Conservation (phyloP, 2,888 invertebrate species). For the Willowsia nigromaculata region DNA sequence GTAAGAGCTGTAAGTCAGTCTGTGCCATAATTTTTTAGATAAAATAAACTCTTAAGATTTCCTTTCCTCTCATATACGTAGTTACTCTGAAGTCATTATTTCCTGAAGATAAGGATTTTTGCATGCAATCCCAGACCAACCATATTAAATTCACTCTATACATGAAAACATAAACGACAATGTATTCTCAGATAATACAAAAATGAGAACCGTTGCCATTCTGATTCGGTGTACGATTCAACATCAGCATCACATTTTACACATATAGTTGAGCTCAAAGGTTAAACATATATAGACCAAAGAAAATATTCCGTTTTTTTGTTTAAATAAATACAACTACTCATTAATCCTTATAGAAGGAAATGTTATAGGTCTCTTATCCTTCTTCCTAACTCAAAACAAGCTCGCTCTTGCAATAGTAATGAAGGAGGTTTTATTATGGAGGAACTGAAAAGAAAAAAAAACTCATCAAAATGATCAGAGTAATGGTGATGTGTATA, state of each 20-base stretch:
- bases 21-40: too few relatives aligned
- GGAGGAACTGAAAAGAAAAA: neutral
- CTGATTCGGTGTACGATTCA: too few relatives aligned
- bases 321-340: too few relatives aligned
- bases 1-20: too few relatives aligned
- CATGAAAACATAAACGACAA: neutral
- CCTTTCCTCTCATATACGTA: too few relatives aligned
- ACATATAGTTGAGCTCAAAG: too few relatives aligned
- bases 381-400: constrained; percentile 22
- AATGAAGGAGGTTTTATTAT: constrained; percentile 45
- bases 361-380: constrained; percentile 17
- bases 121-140: neutral
- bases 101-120: neutral
- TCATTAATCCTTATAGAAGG: neutral
- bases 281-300: too few relatives aligned
- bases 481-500: neutral
- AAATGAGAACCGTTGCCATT: neutral
- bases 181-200: neutral
- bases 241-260: too few relatives aligned
- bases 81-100: neutral
- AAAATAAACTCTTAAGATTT: too few relatives aligned
- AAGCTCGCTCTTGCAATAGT: constrained; percentile 51
- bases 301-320: too few relatives aligned
- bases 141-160: neutral
- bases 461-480: constrained; percentile 51